Evolutionary conservation across 2,797 vertebrate genomes (phyloP).

Genomic region (Ctenopoma multispine): DNA sequence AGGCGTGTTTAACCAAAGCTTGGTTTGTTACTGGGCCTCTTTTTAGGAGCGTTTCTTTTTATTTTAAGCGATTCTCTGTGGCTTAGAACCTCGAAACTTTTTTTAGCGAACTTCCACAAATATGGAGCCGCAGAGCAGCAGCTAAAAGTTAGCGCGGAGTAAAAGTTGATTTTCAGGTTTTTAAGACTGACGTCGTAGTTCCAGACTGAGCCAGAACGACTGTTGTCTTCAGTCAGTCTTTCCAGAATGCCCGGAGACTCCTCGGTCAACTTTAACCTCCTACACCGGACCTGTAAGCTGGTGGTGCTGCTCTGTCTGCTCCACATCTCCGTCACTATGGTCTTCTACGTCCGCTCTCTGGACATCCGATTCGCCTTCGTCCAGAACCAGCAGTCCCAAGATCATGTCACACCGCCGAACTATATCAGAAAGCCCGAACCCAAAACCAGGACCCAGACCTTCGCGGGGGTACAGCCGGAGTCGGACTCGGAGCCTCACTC

Average conservation of each 20-base stretch:
- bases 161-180: not conserved
- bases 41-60: not conserved
- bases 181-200: not conserved
- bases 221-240: not conserved
- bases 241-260: slow-evolving; percentile 70
- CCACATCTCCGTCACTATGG: slow-evolving; percentile 81
- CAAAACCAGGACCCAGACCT: rapidly evolving
- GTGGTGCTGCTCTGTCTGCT: slow-evolving; percentile 83
- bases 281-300: slow-evolving; percentile 82
- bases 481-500: no score
- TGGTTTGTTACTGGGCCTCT: not conserved
- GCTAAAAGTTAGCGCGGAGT: slow-evolving; percentile 20
- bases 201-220: not conserved
- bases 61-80: not conserved
- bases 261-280: slow-evolving; percentile 66
- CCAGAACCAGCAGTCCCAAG: slow-evolving; percentile 71
- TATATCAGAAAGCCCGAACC: rapidly evolving
- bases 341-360: slow-evolving; percentile 82
- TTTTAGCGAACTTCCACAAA: not conserved
- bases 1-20: not conserved
- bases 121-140: slow-evolving; percentile 35
- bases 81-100: not conserved
- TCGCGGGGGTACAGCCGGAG: not conserved
- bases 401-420: rapidly evolving
- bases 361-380: slow-evolving; percentile 72